Conservation (phyloP, 2,113 vertebrate genomes). For the Apeltes quadracus region DNA sequence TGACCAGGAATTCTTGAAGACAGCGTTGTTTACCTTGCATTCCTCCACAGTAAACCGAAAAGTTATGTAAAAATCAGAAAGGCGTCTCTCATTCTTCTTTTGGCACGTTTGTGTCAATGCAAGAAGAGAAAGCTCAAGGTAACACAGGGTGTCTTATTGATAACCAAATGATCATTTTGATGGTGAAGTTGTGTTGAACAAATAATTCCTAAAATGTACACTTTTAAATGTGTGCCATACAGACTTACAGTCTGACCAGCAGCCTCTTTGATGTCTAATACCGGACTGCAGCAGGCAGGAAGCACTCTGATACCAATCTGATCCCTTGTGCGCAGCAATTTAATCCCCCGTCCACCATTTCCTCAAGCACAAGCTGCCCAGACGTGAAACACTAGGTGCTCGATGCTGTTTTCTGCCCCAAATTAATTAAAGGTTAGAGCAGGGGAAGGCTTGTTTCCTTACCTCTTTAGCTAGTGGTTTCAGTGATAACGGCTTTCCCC, state of each 20-base stretch:
- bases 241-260: slow-evolving; percentile 19
- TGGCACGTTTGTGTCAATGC: too few relatives aligned
- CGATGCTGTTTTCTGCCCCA: slow-evolving; percentile 32
- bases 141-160: neutral
- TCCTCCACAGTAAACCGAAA: neutral
- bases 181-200: neutral
- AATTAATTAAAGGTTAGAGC: slow-evolving; percentile 31
- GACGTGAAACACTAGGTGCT: slow-evolving; percentile 17
- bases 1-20: too few relatives aligned
- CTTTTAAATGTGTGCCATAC: neutral
- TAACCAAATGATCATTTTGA: neutral
- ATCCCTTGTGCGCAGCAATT: slow-evolving; percentile 42
- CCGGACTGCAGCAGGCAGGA: slow-evolving; percentile 45
- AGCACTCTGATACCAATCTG: slow-evolving; percentile 51
- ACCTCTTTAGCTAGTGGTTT: slow-evolving; percentile 7
- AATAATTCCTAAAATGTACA: neutral
- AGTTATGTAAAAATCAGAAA: neutral
- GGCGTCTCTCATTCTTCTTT: too few relatives aligned
- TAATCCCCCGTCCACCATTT: slow-evolving; percentile 37
- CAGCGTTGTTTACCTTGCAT: too few relatives aligned
- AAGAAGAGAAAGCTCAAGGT: neutral
- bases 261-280: slow-evolving; percentile 56
- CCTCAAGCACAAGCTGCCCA: slow-evolving; percentile 25
- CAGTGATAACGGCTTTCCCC: neutral
- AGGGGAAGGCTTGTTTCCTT: neutral